Conservation (phyloP, 1,140 invertebrate species). For the Bombyx mandarina region DNA sequence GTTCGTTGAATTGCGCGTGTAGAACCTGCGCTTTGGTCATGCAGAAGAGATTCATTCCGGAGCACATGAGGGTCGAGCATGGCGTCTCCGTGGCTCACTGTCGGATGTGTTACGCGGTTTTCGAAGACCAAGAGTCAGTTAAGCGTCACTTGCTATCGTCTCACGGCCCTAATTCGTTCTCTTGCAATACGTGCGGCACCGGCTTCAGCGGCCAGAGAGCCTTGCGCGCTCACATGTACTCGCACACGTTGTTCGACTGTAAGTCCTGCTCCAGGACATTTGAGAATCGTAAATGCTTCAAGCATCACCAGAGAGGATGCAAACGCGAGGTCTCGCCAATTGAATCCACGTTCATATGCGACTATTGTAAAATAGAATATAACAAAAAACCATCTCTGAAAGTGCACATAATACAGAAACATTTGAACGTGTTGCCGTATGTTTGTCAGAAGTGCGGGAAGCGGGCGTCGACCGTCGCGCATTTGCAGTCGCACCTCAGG, state of each 20-base stretch:
- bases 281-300: constrained; percentile 42
- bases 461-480: constrained; percentile 49
- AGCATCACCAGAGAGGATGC: constrained; percentile 34
- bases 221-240: constrained; percentile 30
- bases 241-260: constrained; percentile 44
- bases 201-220: constrained; percentile 35
- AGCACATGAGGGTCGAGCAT: constrained; percentile 32
- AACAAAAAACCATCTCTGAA: constrained; percentile 50
- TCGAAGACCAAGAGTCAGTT: constrained; percentile 14
- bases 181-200: constrained; percentile 32
- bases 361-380: constrained; percentile 48
- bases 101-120: constrained; percentile 29
- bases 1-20: constrained; percentile 31
- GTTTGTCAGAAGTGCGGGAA: constrained; percentile 56
- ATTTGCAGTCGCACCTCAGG: constrained; percentile 48
- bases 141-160: constrained; percentile 16
- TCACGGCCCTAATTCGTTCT: constrained; percentile 14
- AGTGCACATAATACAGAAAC: constrained; percentile 60
- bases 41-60: constrained; percentile 19
- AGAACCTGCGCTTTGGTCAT: constrained; percentile 25
- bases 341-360: constrained; percentile 35
- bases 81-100: constrained; percentile 21
- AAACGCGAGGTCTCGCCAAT: constrained; percentile 6
- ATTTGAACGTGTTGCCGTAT: constrained; percentile 43
- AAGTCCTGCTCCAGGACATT: constrained; percentile 29